Evolutionary conservation across 1,140 invertebrate genomes (phyloP).

Genomic region (Zeugodacus cucurbitae): DNA sequence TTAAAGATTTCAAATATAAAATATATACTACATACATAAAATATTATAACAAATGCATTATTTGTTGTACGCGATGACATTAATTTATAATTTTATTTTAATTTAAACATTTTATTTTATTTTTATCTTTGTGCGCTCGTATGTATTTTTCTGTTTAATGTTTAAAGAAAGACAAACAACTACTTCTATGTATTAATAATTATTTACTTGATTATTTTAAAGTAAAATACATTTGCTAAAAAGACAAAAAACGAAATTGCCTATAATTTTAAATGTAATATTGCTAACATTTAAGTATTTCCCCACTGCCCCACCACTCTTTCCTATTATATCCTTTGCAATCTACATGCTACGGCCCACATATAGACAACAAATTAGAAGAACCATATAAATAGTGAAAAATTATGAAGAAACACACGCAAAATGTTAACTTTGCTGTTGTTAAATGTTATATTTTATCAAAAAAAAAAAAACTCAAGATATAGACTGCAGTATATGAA

Average conservation of each 20-base stretch:
- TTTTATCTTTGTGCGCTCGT: neutral
- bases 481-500: neutral
- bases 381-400: neutral
- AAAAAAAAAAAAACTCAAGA: neutral
- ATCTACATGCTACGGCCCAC: neutral
- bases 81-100: slow-evolving; percentile 31
- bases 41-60: neutral
- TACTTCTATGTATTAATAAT: slow-evolving; percentile 7
- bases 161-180: neutral
- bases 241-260: neutral
- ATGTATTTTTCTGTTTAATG: neutral
- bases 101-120: neutral
- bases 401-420: neutral
- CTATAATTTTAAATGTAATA: neutral
- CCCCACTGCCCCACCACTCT: neutral
- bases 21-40: neutral
- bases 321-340: neutral
- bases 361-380: neutral
- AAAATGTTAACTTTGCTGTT: neutral
- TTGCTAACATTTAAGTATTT: neutral
- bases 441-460: neutral
- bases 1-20: neutral
- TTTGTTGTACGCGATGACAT: neutral
- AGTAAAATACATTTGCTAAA: neutral
- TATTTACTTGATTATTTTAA: slow-evolving; percentile 31